Evolutionary conservation across 2,888 invertebrate genomes (phyloP), one percentile per base, ranked within the genome.

Genomic region (Chrysolina americana): DNA sequence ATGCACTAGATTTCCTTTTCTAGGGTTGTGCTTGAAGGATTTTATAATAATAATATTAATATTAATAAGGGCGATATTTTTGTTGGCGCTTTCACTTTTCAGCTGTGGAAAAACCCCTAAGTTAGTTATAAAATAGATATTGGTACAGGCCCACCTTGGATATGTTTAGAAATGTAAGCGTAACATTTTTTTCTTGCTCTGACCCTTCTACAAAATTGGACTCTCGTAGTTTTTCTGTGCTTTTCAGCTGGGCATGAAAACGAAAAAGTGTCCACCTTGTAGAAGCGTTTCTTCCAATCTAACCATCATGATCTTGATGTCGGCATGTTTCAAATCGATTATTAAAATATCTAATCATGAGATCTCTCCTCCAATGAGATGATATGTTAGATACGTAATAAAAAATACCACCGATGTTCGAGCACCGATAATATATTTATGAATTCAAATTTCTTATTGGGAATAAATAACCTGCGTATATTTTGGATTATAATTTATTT

Each of bases 401-500:
- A 70, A 68, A 68, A 70, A 71, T 76, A 73, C 63, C 69, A 64
- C 56, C 66, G 78, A 78, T 78, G 76, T 74, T 70, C 71, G 73
- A 74, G 48, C 70, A 59, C 66, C 59, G 65, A 69, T 75, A 65
- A 68, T 65, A 59, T 74, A 76, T 75, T 79, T 77, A 79, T 73
- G 77, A 79, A 79, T 79, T 79, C 76, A 76, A 77, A 79, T 79
- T 75, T 76, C 73, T 74, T 73, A 70, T 73, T 69, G 50, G 56
- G 77, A 71, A 77, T 78, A 72, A 77, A 75, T 69, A 73, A 72
- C 76, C 73, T 75, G 76, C 28, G 59, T 78, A 78, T 79, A 80
- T 83, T 82, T 81, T 80, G 77, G 81, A 82, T 80, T 81, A 81
- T 82, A 82, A 79, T 82, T 81, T 79, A 78, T 81, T 79, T 80